Conservation (phyloP, 2,888 invertebrate genomes). For the Clivina fossor region DNA sequence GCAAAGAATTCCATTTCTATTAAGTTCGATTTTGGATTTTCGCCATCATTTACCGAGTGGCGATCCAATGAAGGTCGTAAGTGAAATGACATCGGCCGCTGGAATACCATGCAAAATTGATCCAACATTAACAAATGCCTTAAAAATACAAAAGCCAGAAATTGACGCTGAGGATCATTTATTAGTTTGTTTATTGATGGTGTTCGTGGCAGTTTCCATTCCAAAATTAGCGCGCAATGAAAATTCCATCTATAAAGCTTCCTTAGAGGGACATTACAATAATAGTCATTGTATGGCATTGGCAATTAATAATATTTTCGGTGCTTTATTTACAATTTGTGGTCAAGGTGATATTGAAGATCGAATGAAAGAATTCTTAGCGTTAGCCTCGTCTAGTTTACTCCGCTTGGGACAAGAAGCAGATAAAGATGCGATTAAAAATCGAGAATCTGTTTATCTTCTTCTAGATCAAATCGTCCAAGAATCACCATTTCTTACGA, state of each 20-base stretch:
- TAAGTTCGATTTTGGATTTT: conserved; percentile 93
- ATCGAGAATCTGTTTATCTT: conserved; percentile 95
- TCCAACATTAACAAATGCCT: conserved; percentile 86
- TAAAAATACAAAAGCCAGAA: conserved; percentile 86
- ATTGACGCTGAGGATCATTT: conserved; percentile 90
- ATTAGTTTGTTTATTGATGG: conserved; percentile 93
- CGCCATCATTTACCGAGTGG: conserved; percentile 88
- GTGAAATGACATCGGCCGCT: conserved; percentile 97
- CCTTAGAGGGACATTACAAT: conserved; percentile 93
- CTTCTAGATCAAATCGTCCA: conserved; percentile 96
- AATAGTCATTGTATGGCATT: conserved; percentile 98
- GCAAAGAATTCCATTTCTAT: conserved; percentile 91
- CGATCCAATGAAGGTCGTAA: conserved; percentile 87
- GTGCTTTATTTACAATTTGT: conserved; percentile 94
- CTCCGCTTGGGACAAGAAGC: conserved; percentile 93
- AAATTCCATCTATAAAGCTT: conserved; percentile 83
- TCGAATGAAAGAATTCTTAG: conserved; percentile 93
- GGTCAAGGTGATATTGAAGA: conserved; percentile 96
- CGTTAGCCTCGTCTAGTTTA: conserved; percentile 92
- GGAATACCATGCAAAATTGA: conserved; percentile 94
- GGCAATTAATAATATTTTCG: conserved; percentile 94
- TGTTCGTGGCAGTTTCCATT: conserved; percentile 97
- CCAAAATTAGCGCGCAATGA: conserved; percentile 92
- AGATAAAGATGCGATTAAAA: conserved; percentile 89
- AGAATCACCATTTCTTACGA: conserved; percentile 96